phyloP scores from a whole-genome alignment of 2,113 vertebrate species.

The Epinephelus lanceolatus region DNA sequence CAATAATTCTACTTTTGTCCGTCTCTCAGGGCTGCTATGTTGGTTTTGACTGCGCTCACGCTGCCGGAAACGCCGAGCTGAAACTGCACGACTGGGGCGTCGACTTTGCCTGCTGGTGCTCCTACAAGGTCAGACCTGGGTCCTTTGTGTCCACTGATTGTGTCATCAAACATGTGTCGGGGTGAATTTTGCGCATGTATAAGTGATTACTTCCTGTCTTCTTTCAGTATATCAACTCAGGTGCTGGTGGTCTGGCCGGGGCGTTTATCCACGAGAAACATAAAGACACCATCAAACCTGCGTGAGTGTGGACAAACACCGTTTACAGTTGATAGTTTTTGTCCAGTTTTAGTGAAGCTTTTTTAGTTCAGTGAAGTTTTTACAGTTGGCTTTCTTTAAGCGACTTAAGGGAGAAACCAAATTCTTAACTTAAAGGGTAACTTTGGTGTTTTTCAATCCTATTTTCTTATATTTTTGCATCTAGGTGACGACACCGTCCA shows the following conservation, averaged over 20 bases:
- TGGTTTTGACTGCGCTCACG: conserved; percentile 95
- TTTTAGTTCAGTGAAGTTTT: too few species aligned
- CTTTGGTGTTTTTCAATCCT: too few species aligned
- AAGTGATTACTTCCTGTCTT: not conserved
- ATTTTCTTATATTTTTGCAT: too few species aligned
- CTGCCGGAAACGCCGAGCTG: conserved; percentile 91
- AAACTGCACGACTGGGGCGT: conserved; percentile 94
- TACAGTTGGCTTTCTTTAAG: too few species aligned
- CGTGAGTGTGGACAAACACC: conserved; percentile 82
- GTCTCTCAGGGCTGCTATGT: conserved; percentile 91
- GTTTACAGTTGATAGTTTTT: not conserved
- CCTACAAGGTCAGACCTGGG: conserved; percentile 90
- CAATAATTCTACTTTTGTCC: conserved; percentile 1
- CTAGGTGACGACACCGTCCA: too few species aligned
- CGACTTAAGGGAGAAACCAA: too few species aligned
- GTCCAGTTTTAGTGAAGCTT: too few species aligned
- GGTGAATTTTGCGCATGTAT: not conserved
- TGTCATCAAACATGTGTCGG: not conserved
- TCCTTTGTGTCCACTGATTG: too few species aligned
- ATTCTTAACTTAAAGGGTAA: too few species aligned
- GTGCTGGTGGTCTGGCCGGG: conserved; percentile 92
- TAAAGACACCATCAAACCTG: conserved; percentile 85
- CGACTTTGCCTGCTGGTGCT: conserved; percentile 98
- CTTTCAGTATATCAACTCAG: conserved; percentile 94
- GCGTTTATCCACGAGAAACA: conserved; percentile 94